These are phyloP conservation scores for Acanthurus tractus DNA, from an alignment of 2,797 vertebrate genomes.

Conservation along the genomic window DNA sequence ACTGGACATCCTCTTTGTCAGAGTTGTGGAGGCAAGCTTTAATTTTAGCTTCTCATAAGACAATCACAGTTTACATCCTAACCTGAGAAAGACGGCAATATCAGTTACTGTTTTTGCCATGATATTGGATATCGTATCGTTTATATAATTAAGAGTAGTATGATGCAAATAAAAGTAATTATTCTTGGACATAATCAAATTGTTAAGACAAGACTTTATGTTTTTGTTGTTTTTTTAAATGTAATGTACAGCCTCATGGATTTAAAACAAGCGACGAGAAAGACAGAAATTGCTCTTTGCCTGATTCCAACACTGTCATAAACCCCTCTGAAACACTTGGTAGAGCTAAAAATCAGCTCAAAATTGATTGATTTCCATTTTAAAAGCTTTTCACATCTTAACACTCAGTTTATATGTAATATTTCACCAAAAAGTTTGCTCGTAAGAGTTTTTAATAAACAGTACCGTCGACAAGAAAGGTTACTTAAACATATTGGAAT, in stretches of 20 bases:
- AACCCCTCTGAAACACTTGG: neutral
- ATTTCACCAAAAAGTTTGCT: fast-evolving
- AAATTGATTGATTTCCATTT: neutral
- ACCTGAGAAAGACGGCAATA: neutral
- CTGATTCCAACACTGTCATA: conserved; percentile 19
- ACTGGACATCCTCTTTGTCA: neutral
- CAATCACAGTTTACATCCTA: neutral
- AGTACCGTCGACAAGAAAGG: neutral
- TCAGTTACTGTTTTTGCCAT: neutral
- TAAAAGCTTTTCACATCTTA: neutral
- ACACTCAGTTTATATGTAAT: no score
- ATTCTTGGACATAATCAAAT: no score
- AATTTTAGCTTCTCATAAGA: no score
- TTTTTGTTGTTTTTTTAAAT: neutral
- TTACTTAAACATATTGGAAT: neutral
- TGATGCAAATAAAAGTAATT: neutral
- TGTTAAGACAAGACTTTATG: no score
- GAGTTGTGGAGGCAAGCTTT: neutral
- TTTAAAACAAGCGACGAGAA: neutral
- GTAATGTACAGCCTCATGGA: neutral
- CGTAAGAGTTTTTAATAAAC: fast-evolving
- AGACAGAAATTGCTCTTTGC: neutral
- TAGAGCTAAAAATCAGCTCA: neutral
- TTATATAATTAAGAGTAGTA: neutral
- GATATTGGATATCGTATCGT: neutral